Evolutionary conservation across 1,140 invertebrate genomes (phyloP), one percentile per base, ranked within the genome.

Genomic region (Sycophila sp.): DNA sequence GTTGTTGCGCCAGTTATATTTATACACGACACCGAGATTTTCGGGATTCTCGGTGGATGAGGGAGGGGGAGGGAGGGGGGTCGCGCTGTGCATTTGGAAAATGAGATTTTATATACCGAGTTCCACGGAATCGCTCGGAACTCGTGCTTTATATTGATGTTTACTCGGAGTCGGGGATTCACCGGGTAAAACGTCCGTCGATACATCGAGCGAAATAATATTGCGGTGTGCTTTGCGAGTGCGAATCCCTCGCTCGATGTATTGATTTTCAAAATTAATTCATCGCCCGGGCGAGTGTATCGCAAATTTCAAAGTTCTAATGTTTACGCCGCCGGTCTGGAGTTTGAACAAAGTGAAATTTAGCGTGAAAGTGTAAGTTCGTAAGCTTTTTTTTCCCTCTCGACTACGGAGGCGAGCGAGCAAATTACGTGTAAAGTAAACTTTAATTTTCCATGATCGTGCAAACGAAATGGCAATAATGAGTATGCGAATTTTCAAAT

Each of bases 71-170:
- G n/a, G n/a, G n/a, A n/a, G n/a, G n/a, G n/a, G n/a, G n/a, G n/a
- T n/a, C 3, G 45, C 22, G 30, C 28, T 26, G 68, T 63, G 59
- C 68, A 70, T 70, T 70, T 70, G 59, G 68, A 45, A 70, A 63
- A 70, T 63, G 68, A 70, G 59, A 70, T 70, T 70, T 70, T 63
- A 70, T 70, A n/a, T n/a, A 68, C 30, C 36, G 22, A 42, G 49
- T n/a, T 58, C 32, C 19, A 28, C 22, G 17, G 51, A 42, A 34
- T 30, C 36, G 6, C 15, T 10, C 26, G n/a, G 30, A 10, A 22
- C n/a, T 15, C 47, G 26, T 55, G 26, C 34, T 55, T 59, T 63
- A 55, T 63, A 69, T 69, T 62, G 66, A 69, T 69, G 66, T 69
- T 69, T 69, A 69, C 66, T 53, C 15, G 26, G 34, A 53, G 28